phyloP scores from a whole-genome alignment of 1,140 invertebrate species.

The Euschistus heros region DNA sequence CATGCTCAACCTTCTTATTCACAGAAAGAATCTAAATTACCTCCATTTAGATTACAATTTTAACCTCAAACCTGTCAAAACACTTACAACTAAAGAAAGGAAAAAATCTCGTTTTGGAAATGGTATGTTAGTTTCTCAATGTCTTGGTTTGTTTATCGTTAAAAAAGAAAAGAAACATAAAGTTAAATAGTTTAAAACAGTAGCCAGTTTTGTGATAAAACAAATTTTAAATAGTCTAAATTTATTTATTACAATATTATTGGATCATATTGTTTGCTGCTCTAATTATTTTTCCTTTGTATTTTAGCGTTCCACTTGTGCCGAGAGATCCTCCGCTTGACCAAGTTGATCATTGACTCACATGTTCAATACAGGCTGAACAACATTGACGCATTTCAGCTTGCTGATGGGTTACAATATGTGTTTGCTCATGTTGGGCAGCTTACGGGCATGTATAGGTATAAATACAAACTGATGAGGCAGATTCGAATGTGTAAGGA shows the following conservation, averaged over 20 bases:
- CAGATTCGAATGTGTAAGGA: slow-evolving; percentile 99
- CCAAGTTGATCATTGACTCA: slow-evolving; percentile 96
- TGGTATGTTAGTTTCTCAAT: slow-evolving; percentile 43
- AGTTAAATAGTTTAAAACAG: too few relatives aligned
- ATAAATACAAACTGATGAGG: slow-evolving; percentile 99
- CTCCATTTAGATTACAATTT: slow-evolving; percentile 99
- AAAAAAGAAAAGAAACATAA: too few relatives aligned
- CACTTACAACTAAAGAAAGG: slow-evolving; percentile 96
- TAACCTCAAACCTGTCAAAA: slow-evolving; percentile 99
- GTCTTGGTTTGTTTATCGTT: too few relatives aligned
- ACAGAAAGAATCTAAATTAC: slow-evolving; percentile 99
- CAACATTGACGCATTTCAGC: slow-evolving; percentile 98
- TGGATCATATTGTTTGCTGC: not conserved
- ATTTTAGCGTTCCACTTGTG: slow-evolving; percentile 91
- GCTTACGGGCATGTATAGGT: slow-evolving; percentile 98
- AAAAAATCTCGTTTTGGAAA: slow-evolving; percentile 99
- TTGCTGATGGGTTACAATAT: slow-evolving; percentile 98
- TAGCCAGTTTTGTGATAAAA: too few relatives aligned
- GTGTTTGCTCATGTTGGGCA: slow-evolving; percentile 99
- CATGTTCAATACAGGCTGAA: slow-evolving; percentile 98
- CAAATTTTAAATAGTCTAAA: too few relatives aligned
- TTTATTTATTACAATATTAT: too few relatives aligned
- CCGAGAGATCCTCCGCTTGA: slow-evolving; percentile 92
- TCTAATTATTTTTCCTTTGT: slow-evolving; percentile 12
- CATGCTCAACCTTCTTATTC: slow-evolving; percentile 97